Evolutionary conservation across 2,888 invertebrate genomes (phyloP), one percentile per base, ranked within the genome.

Genomic region (Acanthacorydalis orientalis): DNA sequence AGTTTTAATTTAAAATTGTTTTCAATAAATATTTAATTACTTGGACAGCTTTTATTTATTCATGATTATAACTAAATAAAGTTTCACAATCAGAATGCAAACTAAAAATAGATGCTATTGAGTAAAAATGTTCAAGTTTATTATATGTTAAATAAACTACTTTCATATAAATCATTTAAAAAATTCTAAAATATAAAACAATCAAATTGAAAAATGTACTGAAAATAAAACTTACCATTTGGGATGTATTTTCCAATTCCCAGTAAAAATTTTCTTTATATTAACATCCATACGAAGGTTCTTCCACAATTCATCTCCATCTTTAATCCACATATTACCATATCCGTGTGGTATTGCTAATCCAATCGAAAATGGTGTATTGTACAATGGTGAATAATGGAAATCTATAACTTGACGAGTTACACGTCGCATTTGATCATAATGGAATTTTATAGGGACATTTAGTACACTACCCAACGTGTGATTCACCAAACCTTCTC

Each of bases 361-460:
- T 1, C 85, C 91, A 62, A 93, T 71, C 0, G 87, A 83, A 63
- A 91, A 93, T 0, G 91, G 90, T 0, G 90, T 90, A 40, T 80
- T 79, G n/a, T 76, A 75, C 40, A 93, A 65, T 35, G 83, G 80
- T 10, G 84, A 78, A 63, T 77, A 90, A 66, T 82, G 90, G 62
- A 90, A 93, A 62, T 90, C 78, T 58, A 85, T 81, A 52, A 76
- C 75, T 56, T 84, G 83, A 53, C 83, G 73, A 1, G 83, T 78
- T 43, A 90, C 84, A 46, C 93, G 77, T 66, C 83, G 80, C 82
- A 87, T 85, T 52, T 76, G 75, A 60, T 91, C 90, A 58, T 87
- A 87, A 62, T 90, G 90, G 60, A 83, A 80, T 51, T 84, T 80
- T 11, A 91, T 78, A 46, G 77, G 72, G 15, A 90, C 68, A 49